Base-by-base conservation (phyloP, 2,888 invertebrate genomes). In the Ligdia adustata region DNA sequence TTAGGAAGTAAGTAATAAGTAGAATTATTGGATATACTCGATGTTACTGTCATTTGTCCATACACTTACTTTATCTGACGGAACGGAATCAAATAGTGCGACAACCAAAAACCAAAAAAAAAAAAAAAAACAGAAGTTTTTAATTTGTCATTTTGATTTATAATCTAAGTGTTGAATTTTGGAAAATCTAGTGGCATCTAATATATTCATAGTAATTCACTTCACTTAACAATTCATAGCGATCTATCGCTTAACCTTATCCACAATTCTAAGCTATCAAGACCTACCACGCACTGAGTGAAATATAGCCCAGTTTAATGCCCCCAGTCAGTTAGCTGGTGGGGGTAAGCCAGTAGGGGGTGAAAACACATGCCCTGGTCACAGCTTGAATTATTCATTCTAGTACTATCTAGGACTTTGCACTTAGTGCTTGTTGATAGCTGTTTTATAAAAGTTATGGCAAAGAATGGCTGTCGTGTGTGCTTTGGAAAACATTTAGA, bases 301-400 rank as follows among this genome's bases (percentile, higher is more conserved):
- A 40, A 40, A 34, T 46, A 40, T 40, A 40, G 39, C 15, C 34
- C 18, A 40, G 46, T 41, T 47, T 29, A 47, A 41, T 37, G 37
- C 47, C 41, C 47, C 12, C 47, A 34, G 31, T 13, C 47, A 34
- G 31, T 7, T 18, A 18, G 6, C 4, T 4, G 18, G 18, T 18
- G 6, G 18, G n/a, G 6, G 6, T 32, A 11, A 12, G 9, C 29
- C 11, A 40, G 41, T 32, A 32, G 42, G 34, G 48, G 33, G 42
- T 40, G 13, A 24, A 39, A 40, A 49, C 46, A 52, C 29, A 48
- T 48, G 50, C 50, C 38, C 41, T 50, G 40, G 43, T 47, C 54
- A 47, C 38, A 50, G 26, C 40, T 20, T 56, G 52, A 44, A 56
- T 56, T 28, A 56, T 50, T 50, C 41, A 52, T 41, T 38, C 14